Percentiles rank a stretch among this genome's conserved stretches.
These are phyloP conservation scores for Cotesia congregata DNA, from an alignment of 2,888 invertebrate genomes.

Conservation along the genomic window DNA sequence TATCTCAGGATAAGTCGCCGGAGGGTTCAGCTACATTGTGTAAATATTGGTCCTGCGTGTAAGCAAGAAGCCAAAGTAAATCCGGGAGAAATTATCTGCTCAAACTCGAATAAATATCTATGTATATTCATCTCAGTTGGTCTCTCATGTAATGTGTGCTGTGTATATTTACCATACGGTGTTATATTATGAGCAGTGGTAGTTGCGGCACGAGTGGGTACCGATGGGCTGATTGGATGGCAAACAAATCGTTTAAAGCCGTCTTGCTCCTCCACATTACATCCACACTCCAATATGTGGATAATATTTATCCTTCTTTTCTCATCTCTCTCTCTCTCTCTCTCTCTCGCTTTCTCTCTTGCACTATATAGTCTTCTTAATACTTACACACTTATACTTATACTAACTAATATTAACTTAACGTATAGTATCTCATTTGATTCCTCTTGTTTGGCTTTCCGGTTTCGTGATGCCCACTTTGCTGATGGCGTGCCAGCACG, in stretches of 20 bases:
- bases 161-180: background rate
- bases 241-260: slow-evolving; percentile 37
- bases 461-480: slow-evolving; percentile 32
- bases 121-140: background rate
- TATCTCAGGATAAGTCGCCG: slow-evolving; percentile 23
- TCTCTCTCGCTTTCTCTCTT: background rate
- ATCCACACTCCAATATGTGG: background rate
- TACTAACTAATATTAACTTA: background rate
- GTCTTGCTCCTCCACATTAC: background rate
- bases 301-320: background rate
- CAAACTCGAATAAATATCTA: slow-evolving; percentile 32
- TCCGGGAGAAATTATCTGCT: slow-evolving; percentile 43
- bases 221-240: slow-evolving; percentile 23
- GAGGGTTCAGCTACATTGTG: slow-evolving; percentile 42
- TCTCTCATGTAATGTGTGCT: background rate
- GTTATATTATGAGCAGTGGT: background rate
- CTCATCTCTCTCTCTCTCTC: background rate
- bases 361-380: no score
- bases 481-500: slow-evolving; percentile 25
- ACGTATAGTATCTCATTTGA: background rate
- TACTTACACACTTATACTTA: background rate
- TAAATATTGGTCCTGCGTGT: slow-evolving; percentile 50
- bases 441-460: slow-evolving; percentile 26
- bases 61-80: slow-evolving; percentile 39
- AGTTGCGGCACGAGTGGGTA: background rate